Percentiles rank a stretch among this genome's conserved stretches.
These are phyloP conservation scores for Siphlonurus alternatus DNA, from an alignment of 2,888 invertebrate genomes.

Conservation along the genomic window DNA sequence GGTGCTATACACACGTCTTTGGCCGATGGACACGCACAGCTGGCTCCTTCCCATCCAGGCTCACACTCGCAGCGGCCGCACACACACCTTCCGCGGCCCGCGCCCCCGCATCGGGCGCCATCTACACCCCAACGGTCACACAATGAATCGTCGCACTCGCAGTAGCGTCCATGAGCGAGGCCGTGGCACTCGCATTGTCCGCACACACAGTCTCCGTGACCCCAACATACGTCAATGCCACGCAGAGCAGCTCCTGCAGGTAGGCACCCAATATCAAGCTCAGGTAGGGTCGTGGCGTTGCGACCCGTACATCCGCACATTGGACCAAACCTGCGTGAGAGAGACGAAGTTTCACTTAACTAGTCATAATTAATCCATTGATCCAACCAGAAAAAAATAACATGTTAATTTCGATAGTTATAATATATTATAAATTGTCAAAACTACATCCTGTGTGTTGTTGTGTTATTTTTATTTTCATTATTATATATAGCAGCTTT, in stretches of 20 bases:
- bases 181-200: constrained; percentile 29
- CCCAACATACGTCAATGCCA: constrained; percentile 24
- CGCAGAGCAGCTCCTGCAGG: constrained; percentile 9
- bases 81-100: constrained; percentile 58
- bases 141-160: constrained; percentile 60
- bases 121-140: constrained; percentile 88
- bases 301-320: constrained; percentile 17
- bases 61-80: constrained; percentile 67
- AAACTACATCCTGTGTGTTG: no score
- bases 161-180: constrained; percentile 23
- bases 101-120: constrained; percentile 30
- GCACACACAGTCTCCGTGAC: constrained; percentile 34
- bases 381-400: no score
- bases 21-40: background rate
- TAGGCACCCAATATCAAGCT: constrained; percentile 14
- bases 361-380: no score
- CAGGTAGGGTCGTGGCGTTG: constrained; percentile 3
- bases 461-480: no score
- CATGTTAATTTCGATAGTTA: no score
- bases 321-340: constrained; percentile 23
- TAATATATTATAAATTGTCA: no score
- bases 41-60: background rate
- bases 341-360: no score
- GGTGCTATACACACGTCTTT: constrained; percentile 34
- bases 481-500: no score